phyloP scores from a whole-genome alignment of 2,113 vertebrate genomes.

The Notarius lentiginosus region DNA sequence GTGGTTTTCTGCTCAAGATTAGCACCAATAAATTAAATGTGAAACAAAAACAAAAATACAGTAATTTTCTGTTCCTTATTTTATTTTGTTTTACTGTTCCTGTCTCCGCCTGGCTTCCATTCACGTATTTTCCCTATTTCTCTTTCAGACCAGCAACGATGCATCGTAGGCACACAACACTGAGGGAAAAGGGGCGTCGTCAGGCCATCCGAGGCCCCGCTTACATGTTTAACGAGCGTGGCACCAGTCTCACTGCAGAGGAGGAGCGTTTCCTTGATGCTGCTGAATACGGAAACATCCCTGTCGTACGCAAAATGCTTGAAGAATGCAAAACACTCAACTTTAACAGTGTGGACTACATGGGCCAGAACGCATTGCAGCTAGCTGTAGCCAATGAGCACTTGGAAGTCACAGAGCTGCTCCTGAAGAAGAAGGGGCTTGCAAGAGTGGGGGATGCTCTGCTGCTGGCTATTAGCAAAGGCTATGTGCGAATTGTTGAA shows the following conservation, averaged over 20 bases:
- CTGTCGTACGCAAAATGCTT: conserved; percentile 94
- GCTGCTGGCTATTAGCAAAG: conserved; percentile 92
- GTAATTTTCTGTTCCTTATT: not conserved
- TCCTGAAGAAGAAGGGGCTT: conserved; percentile 91
- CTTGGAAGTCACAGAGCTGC: conserved; percentile 92
- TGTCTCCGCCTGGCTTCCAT: not conserved
- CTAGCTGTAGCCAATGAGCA: conserved; percentile 94
- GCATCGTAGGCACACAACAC: conserved; percentile 90
- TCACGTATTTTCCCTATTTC: not conserved
- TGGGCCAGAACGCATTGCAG: conserved; percentile 95
- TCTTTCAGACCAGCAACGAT: conserved; percentile 75
- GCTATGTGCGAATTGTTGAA: conserved; percentile 94
- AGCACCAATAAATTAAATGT: not conserved
- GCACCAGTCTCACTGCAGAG: conserved; percentile 85
- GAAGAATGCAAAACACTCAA: conserved; percentile 96
- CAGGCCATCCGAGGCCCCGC: conserved; percentile 93
- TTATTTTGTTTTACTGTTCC: not conserved
- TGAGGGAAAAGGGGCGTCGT: conserved; percentile 92
- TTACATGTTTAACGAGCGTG: conserved; percentile 98
- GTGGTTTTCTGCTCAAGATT: not conserved
- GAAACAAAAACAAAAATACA: not conserved
- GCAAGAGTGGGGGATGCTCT: conserved; percentile 90
- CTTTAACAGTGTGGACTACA: conserved; percentile 95
- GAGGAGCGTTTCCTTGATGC: conserved; percentile 94
- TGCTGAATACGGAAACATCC: conserved; percentile 96